phyloP scores from a whole-genome alignment of 2,113 vertebrate genomes.

The Apus apus region DNA sequence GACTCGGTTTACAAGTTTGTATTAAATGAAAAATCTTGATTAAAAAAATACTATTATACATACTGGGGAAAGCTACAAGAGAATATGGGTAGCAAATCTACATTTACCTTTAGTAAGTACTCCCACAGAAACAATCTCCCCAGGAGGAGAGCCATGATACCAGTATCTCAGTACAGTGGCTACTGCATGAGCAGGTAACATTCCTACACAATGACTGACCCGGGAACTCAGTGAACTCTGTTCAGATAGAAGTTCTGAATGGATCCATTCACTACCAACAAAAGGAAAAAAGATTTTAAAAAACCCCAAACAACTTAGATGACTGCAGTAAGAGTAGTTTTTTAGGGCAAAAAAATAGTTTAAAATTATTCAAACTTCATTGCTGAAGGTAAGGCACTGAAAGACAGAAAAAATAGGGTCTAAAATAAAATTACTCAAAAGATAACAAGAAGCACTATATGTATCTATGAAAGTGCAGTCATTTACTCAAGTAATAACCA shows the following conservation, averaged over 20 bases:
- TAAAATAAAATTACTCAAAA: background rate
- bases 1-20: background rate
- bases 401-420: background rate
- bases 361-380: background rate
- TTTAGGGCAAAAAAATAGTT: background rate
- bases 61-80: background rate
- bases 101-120: conserved; percentile 82
- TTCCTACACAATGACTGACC: conserved; percentile 27
- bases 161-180: conserved; percentile 82
- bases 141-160: conserved; percentile 74
- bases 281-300: rapidly evolving
- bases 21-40: background rate
- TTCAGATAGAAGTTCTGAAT: conserved; percentile 73
- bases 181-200: conserved; percentile 79
- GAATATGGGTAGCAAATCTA: background rate
- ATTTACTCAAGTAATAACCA: background rate
- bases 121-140: conserved; percentile 85
- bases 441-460: background rate
- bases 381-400: background rate
- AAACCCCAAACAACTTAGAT: background rate
- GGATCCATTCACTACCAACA: conserved; percentile 81
- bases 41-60: background rate
- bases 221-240: conserved; percentile 36
- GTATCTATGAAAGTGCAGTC: background rate
- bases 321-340: background rate